phyloP scores from a whole-genome alignment of 2,113 vertebrate species.

The Chaetops frenatus region DNA sequence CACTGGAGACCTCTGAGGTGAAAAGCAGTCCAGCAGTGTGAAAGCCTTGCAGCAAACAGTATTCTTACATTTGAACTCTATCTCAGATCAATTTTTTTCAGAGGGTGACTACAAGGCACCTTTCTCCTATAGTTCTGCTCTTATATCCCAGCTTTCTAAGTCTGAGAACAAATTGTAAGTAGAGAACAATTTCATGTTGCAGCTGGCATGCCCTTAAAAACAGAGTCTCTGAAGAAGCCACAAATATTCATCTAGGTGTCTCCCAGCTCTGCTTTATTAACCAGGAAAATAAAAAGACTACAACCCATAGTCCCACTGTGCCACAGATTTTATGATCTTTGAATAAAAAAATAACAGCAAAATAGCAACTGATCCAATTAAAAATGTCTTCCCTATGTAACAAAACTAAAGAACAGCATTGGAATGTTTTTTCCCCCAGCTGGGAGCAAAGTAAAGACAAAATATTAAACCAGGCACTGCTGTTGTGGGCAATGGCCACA shows the following conservation, averaged over 20 bases:
- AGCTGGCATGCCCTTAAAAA: background rate
- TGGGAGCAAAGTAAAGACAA: background rate
- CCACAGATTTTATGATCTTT: background rate
- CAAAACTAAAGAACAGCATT: background rate
- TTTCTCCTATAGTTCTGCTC: background rate
- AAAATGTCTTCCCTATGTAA: background rate
- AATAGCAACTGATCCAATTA: background rate
- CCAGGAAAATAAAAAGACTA: background rate
- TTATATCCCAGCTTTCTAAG: background rate
- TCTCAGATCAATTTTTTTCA: background rate
- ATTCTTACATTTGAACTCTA: background rate
- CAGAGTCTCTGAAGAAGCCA: background rate
- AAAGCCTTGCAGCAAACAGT: background rate
- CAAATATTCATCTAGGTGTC: background rate
- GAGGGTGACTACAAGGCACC: background rate
- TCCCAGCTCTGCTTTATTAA: background rate
- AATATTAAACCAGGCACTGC: background rate
- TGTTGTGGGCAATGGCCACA: background rate
- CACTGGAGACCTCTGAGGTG: background rate
- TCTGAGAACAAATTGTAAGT: background rate
- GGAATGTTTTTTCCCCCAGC: accelerated
- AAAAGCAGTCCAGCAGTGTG: background rate
- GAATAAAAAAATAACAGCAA: background rate
- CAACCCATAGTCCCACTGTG: background rate
- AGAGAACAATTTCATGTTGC: background rate